phyloP scores from a whole-genome alignment of 2,113 vertebrate genomes.

The Eudyptes chrysolophus region DNA sequence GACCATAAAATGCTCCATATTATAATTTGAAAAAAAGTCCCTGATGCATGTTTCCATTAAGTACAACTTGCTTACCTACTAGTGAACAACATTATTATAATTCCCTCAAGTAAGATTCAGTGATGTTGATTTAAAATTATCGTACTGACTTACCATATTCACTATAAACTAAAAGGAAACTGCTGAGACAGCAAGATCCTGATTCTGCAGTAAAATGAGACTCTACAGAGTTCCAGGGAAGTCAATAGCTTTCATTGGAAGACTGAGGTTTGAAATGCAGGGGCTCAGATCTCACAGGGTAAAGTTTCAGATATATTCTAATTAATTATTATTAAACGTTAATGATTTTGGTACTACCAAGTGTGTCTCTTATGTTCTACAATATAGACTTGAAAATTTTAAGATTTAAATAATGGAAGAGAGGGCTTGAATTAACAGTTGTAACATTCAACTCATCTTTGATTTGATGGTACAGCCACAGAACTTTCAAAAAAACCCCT shows the following conservation, averaged over 20 bases:
- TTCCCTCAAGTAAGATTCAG: background rate
- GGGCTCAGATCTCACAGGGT: background rate
- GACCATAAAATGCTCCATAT: constrained; percentile 50
- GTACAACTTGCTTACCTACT: background rate
- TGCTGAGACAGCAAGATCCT: background rate
- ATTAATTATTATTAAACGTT: background rate
- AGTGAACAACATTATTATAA: background rate
- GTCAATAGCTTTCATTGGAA: background rate
- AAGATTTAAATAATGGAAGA: background rate
- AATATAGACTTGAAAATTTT: background rate
- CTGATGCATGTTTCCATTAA: background rate
- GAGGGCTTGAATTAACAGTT: background rate
- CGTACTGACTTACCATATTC: background rate
- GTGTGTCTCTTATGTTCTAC: background rate
- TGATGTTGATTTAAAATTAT: background rate
- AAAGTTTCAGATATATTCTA: background rate
- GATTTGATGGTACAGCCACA: background rate
- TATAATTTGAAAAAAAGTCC: constrained; percentile 2
- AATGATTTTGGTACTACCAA: background rate
- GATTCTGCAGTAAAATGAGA: background rate
- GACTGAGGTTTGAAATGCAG: background rate
- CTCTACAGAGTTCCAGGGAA: background rate
- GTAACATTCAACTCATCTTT: background rate
- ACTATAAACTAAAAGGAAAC: background rate
- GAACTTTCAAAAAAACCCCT: background rate